Percentiles rank a stretch among this genome's conserved stretches.
Evolutionary conservation across 2,888 invertebrate species (phyloP).

Genomic region (Eupsilia transversa): DNA sequence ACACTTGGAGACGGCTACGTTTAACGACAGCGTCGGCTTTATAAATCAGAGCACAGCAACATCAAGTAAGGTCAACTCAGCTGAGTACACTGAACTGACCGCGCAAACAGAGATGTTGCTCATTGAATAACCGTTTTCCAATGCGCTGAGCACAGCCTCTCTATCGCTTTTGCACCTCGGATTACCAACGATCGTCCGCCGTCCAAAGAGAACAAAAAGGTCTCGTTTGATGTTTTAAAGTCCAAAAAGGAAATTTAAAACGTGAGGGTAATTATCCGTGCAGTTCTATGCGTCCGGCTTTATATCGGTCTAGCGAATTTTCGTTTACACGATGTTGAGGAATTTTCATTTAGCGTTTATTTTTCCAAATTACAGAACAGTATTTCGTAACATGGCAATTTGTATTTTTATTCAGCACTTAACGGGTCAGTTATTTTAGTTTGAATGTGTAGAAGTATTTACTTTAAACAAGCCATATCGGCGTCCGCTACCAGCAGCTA

Average conservation of each 20-base stretch:
- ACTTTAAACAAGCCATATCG: slow-evolving; percentile 49
- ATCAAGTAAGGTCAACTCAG: slow-evolving; percentile 63
- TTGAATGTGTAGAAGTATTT: slow-evolving; percentile 50
- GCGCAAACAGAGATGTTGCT: slow-evolving; percentile 76
- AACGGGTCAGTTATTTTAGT: slow-evolving; percentile 30
- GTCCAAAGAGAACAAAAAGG: slow-evolving; percentile 72
- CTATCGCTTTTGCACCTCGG: slow-evolving; percentile 80
- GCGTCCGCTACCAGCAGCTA: slow-evolving; percentile 46
- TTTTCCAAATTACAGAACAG: slow-evolving; percentile 41
- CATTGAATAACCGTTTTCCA: slow-evolving; percentile 83
- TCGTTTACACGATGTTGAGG: slow-evolving; percentile 48
- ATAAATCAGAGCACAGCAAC: slow-evolving; percentile 57
- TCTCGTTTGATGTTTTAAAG: slow-evolving; percentile 77
- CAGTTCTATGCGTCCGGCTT: slow-evolving; percentile 67
- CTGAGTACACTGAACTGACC: slow-evolving; percentile 70
- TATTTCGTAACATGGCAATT: slow-evolving; percentile 30
- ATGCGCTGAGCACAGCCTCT: slow-evolving; percentile 79
- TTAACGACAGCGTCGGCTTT: slow-evolving; percentile 57
- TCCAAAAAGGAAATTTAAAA: slow-evolving; percentile 73
- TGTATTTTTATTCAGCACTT: slow-evolving; percentile 27
- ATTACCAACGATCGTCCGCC: slow-evolving; percentile 76
- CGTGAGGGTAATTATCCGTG: slow-evolving; percentile 75
- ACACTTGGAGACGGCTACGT: slow-evolving; percentile 46
- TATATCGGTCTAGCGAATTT: slow-evolving; percentile 57
- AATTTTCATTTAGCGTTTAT: slow-evolving; percentile 47